phyloP scores from a whole-genome alignment of 1,140 invertebrate species.

The Drosophila athabasca region DNA sequence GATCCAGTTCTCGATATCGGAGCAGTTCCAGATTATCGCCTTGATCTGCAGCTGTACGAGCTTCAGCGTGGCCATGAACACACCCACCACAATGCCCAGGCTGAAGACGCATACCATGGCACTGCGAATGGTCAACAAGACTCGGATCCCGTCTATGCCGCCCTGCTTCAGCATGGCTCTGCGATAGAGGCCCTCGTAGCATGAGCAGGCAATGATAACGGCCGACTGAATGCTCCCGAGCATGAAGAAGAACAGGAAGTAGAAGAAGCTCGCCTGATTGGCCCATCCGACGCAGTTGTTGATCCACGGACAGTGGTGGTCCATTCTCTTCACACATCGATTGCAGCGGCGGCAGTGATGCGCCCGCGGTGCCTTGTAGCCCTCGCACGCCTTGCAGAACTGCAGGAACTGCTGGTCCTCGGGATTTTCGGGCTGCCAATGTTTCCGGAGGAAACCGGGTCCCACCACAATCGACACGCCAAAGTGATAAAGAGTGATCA shows the following conservation, averaged over 20 bases:
- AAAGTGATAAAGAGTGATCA: slow-evolving; percentile 31
- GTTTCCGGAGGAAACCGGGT: slow-evolving; percentile 36
- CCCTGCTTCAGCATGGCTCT: slow-evolving; percentile 81
- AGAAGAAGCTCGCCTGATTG: slow-evolving; percentile 94
- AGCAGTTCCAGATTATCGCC: slow-evolving; percentile 92
- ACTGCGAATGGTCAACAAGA: slow-evolving; percentile 87
- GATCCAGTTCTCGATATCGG: slow-evolving; percentile 98
- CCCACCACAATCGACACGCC: slow-evolving; percentile 34
- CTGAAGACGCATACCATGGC: slow-evolving; percentile 88
- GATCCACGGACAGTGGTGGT: slow-evolving; percentile 93
- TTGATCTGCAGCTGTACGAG: slow-evolving; percentile 93
- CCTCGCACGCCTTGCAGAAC: slow-evolving; percentile 93
- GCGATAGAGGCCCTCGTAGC: slow-evolving; percentile 86
- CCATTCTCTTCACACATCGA: slow-evolving; percentile 97
- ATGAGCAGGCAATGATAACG: slow-evolving; percentile 88
- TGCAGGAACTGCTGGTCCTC: slow-evolving; percentile 86
- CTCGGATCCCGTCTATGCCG: slow-evolving; percentile 55
- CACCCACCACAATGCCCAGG: slow-evolving; percentile 93
- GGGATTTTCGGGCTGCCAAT: slow-evolving; percentile 25
- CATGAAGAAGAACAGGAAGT: slow-evolving; percentile 95
- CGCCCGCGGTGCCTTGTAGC: slow-evolving; percentile 96
- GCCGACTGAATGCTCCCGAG: slow-evolving; percentile 93
- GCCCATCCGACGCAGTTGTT: slow-evolving; percentile 91
- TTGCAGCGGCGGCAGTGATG: slow-evolving; percentile 99
- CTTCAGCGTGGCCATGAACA: slow-evolving; percentile 94